Conservation (phyloP, 2,113 vertebrate genomes). For the Paratilapia polleni region DNA sequence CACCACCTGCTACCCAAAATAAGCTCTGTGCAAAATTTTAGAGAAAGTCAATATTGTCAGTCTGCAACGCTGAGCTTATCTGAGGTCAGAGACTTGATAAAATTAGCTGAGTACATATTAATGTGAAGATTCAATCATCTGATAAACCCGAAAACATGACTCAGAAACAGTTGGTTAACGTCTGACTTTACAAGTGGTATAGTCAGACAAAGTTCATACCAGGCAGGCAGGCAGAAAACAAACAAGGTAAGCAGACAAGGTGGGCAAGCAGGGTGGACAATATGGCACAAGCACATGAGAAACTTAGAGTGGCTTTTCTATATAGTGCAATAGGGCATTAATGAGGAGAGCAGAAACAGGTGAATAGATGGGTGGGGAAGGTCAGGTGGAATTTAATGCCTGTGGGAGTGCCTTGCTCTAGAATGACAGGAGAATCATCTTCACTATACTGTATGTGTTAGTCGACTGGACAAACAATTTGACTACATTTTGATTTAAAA, state of each 20-base stretch:
- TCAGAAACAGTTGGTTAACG: background rate
- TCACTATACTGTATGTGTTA: fast-evolving
- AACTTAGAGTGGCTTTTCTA: too few species aligned
- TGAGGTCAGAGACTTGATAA: background rate
- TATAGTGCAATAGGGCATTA: background rate
- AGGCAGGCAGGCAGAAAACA: background rate
- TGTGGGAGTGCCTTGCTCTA: fast-evolving
- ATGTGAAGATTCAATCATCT: background rate
- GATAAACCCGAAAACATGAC: background rate
- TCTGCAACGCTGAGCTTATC: background rate
- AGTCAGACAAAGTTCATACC: background rate
- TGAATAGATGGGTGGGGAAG: too few species aligned
- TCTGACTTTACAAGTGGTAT: background rate
- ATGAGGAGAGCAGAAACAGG: background rate
- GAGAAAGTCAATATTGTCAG: background rate
- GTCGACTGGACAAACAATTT: background rate
- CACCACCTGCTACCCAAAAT: background rate
- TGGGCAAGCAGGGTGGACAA: background rate
- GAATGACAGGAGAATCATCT: background rate
- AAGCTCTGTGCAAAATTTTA: background rate
- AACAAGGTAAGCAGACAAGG: background rate
- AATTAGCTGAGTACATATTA: background rate
- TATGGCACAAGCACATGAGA: background rate
- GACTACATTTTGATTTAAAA: background rate
- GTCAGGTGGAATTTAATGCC: background rate